These are phyloP conservation scores for Parnassius smintheus DNA, from an alignment of 2,888 invertebrate genomes.

Conservation along the genomic window DNA sequence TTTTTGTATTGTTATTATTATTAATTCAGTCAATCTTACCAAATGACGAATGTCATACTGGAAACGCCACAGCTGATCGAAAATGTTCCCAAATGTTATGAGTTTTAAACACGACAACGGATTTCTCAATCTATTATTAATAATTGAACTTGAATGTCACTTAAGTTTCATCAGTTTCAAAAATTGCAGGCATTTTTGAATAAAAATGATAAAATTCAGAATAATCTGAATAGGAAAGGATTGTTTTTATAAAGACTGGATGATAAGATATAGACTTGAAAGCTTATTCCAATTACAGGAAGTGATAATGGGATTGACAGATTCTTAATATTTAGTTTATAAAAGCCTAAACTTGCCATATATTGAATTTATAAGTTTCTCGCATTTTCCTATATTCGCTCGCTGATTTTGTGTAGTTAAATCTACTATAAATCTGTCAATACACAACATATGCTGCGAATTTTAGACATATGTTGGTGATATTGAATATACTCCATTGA, in stretches of 20 bases:
- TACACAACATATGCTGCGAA: conserved; percentile 19
- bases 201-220: too few species aligned
- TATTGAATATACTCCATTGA: conserved; percentile 14
- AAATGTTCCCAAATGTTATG: conserved; percentile 55
- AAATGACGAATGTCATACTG: conserved; percentile 45
- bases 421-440: conserved; percentile 7
- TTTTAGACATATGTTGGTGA: conserved; percentile 15
- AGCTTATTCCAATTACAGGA: not conserved
- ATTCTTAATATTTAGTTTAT: not conserved
- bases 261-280: too few species aligned
- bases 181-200: too few species aligned
- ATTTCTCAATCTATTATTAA: too few species aligned
- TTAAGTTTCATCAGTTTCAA: too few species aligned
- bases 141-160: too few species aligned
- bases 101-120: not conserved
- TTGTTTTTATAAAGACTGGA: conserved; percentile 4
- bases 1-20: conserved; percentile 59
- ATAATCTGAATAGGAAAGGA: too few species aligned
- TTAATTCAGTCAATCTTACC: conserved; percentile 60
- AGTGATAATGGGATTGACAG: not conserved
- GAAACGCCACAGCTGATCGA: conserved; percentile 39
- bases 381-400: conserved; percentile 1
- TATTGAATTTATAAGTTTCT: conserved; percentile 5
- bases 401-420: not conserved
- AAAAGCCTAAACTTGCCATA: conserved; percentile 16